Conservation (phyloP, 2,888 invertebrate genomes). For the Melieria picta region DNA sequence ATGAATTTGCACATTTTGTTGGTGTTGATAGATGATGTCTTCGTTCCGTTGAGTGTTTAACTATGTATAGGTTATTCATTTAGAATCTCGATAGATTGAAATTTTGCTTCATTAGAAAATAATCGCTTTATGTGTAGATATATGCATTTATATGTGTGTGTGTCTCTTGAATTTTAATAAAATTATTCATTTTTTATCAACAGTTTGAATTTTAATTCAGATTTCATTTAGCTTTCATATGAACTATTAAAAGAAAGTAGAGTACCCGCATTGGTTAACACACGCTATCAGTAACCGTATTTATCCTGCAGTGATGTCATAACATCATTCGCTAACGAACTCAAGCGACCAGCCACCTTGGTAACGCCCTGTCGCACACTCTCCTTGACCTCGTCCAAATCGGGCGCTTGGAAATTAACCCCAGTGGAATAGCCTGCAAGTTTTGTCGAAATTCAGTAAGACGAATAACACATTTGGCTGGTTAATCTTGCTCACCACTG, state of each 20-base stretch:
- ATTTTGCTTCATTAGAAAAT: not conserved
- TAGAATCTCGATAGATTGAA: not conserved
- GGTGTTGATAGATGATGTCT: not conserved
- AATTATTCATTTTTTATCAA: no score
- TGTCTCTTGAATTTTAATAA: no score
- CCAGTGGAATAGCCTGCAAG: slow-evolving; percentile 55
- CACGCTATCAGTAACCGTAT: slow-evolving; percentile 71
- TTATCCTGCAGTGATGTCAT: slow-evolving; percentile 91
- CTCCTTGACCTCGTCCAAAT: slow-evolving; percentile 96
- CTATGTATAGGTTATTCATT: not conserved
- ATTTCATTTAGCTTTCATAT: no score
- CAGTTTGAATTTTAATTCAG: no score
- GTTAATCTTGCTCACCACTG: not conserved
- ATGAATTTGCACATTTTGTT: not conserved
- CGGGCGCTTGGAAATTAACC: slow-evolving; percentile 72
- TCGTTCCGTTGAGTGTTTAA: not conserved
- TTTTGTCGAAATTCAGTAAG: not conserved
- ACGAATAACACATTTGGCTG: not conserved
- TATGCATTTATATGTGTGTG: no score
- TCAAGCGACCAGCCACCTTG: slow-evolving; percentile 96
- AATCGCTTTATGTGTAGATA: not conserved
- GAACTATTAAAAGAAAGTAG: not conserved
- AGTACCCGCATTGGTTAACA: slow-evolving; percentile 23
- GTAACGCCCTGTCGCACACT: slow-evolving; percentile 96
- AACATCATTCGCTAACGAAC: slow-evolving; percentile 92